A percentile compares a stretch with the other conserved stretches of the same genome.
phyloP scores from a whole-genome alignment of 2,888 invertebrate genomes.

The Cryptosula pallasiana region DNA sequence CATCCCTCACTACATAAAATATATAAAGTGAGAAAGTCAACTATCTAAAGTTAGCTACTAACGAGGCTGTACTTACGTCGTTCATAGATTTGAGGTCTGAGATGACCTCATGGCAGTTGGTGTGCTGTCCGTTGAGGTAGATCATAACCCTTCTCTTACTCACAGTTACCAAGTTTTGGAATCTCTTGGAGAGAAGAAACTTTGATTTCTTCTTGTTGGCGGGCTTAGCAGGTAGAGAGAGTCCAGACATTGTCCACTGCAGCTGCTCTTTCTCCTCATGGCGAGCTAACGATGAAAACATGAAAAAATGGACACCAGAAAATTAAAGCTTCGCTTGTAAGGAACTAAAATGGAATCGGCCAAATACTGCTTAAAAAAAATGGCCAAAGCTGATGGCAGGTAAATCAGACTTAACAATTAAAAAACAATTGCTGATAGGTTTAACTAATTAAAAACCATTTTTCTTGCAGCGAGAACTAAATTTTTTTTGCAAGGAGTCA shows the following conservation, averaged over 20 bases:
- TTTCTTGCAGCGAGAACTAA: too few relatives aligned
- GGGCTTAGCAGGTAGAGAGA: slow-evolving; percentile 38
- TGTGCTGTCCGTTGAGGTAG: slow-evolving; percentile 46
- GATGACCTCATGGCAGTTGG: slow-evolving; percentile 47
- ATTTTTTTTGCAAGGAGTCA: too few relatives aligned
- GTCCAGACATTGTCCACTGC: slow-evolving; percentile 48
- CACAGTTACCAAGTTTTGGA: slow-evolving; percentile 42
- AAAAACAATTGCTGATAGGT: too few relatives aligned
- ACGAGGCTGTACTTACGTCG: slow-evolving; percentile 44
- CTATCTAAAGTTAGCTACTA: not conserved
- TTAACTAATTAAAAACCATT: too few relatives aligned
- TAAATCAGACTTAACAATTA: too few relatives aligned
- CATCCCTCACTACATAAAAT: not conserved
- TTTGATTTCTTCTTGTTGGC: slow-evolving; percentile 40
- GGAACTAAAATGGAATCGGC: too few relatives aligned
- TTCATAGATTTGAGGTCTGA: slow-evolving; percentile 44
- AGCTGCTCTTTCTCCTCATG: slow-evolving; percentile 22
- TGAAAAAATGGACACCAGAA: too few relatives aligned
- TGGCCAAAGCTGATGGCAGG: too few relatives aligned
- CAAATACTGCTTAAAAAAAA: too few relatives aligned
- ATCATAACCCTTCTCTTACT: slow-evolving; percentile 46
- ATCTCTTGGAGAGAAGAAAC: slow-evolving; percentile 42
- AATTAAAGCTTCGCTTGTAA: too few relatives aligned
- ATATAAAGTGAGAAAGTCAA: not conserved
- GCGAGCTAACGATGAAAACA: not conserved